Base-by-base conservation (phyloP, 2,888 invertebrate genomes). In the Siphlonurus alternatus region DNA sequence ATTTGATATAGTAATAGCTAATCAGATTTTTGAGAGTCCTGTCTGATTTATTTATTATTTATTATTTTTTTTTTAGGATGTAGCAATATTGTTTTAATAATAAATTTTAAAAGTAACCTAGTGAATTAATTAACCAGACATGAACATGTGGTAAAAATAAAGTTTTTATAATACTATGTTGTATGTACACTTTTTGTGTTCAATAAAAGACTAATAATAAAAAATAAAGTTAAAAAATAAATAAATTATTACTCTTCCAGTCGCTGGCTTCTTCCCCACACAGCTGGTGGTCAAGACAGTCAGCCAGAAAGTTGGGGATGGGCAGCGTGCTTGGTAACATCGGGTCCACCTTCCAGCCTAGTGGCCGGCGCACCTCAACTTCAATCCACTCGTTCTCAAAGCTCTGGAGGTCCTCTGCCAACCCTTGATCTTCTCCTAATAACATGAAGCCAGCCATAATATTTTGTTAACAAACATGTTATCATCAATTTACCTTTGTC, bases 301-400 rank as follows among this genome's bases (percentile, higher is more conserved):
- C 25, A 25, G 59, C 63, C 22, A 60, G 22, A 64, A 64, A 20
- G n/a, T 25, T 53, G 38, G 64, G 18, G 63, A 19, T 25, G 64
- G 20, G 56, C 20, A 22, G n/a, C 5, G 56, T 20, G 7, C 5
- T 20, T 5, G 56, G 56, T 10, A 20, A 20, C 5, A 20, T 56
- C 19, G 7, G 7, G n/a, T 56, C 56, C n/a, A 56, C 56, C 25
- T 68, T 81, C 76, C 67, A 81, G 74, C 64, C 81, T 75, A 67
- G 83, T 72, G 0, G 86, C 81, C 0, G 84, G 79, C 66, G 76
- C 23, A 92, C 82, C 74, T 91, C 91, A 0, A 93, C 88, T 74
- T 93, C 93, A 76, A 93, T 83, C 92, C 92, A 93, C 73, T 93
- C 93, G 73, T 92, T 91, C 73, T 91, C 89, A 73, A 93, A 93